A percentile compares a stretch with the other conserved stretches of the same genome.
phyloP scores from a whole-genome alignment of 2,113 vertebrate species.

The Chiloscyllium plagiosum region DNA sequence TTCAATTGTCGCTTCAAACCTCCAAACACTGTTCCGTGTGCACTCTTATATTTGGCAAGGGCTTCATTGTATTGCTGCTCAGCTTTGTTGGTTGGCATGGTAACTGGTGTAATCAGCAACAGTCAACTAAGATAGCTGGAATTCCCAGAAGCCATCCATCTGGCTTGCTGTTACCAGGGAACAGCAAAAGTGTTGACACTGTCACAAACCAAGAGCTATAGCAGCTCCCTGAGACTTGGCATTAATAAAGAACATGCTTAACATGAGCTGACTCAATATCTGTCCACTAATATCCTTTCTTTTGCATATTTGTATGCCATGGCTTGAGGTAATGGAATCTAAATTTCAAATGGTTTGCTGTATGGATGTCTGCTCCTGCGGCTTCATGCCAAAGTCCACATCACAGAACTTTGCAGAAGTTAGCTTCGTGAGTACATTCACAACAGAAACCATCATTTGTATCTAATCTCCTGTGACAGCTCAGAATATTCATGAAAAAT shows the following conservation, averaged over 20 bases:
- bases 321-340: not conserved
- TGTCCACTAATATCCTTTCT: not conserved
- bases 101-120: conserved; percentile 9
- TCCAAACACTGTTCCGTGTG: not conserved
- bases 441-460: not conserved
- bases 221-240: not conserved
- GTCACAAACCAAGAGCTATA: conserved; percentile 6
- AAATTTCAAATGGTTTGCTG: not conserved
- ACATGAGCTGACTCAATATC: not conserved
- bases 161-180: not conserved
- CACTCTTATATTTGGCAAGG: not conserved
- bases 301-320: not conserved
- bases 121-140: not conserved
- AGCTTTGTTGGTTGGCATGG: conserved; percentile 4
- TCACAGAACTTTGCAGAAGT: not conserved
- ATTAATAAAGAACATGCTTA: not conserved
- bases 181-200: not conserved
- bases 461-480: not conserved
- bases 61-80: not conserved
- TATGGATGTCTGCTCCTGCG: not conserved
- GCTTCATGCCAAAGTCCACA: not conserved
- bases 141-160: conserved; percentile 14
- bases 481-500: not conserved
- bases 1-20: not conserved
- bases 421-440: not conserved